Evolutionary conservation across 2,113 vertebrate genomes (phyloP).

Genomic region (Caranx melampygus): DNA sequence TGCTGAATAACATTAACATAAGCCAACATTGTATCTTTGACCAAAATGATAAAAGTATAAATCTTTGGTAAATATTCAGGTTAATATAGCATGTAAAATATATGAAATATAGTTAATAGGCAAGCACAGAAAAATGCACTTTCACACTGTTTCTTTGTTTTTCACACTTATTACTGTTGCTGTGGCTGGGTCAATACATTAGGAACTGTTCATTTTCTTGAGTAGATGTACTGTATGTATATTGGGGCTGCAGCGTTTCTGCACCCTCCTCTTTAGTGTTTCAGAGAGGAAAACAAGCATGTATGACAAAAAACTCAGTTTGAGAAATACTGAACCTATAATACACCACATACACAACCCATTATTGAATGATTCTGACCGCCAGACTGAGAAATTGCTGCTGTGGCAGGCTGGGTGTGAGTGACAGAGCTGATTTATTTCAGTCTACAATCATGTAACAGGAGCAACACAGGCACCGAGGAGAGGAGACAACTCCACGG

Average conservation of each 20-base stretch:
- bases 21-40: conserved; percentile 6
- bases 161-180: background rate
- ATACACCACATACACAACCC: conserved; percentile 57
- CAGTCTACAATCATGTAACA: conserved; percentile 56
- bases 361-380: conserved; percentile 73
- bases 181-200: background rate
- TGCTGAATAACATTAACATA: background rate
- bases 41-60: background rate
- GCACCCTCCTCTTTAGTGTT: background rate
- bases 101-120: background rate
- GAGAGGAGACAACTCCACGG: conserved; percentile 42
- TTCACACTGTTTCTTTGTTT: background rate
- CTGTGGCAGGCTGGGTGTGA: conserved; percentile 59
- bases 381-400: conserved; percentile 70
- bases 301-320: background rate
- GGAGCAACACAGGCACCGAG: conserved; percentile 47
- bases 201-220: background rate
- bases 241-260: background rate
- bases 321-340: conserved; percentile 39
- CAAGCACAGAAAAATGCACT: background rate
- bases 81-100: background rate
- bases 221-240: background rate
- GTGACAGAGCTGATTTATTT: conserved; percentile 77
- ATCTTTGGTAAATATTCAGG: background rate
- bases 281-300: conserved; percentile 23